Evolutionary conservation across 2,888 invertebrate species (phyloP), one percentile per base, ranked within the genome.

Genomic region (Rapana venosa): DNA sequence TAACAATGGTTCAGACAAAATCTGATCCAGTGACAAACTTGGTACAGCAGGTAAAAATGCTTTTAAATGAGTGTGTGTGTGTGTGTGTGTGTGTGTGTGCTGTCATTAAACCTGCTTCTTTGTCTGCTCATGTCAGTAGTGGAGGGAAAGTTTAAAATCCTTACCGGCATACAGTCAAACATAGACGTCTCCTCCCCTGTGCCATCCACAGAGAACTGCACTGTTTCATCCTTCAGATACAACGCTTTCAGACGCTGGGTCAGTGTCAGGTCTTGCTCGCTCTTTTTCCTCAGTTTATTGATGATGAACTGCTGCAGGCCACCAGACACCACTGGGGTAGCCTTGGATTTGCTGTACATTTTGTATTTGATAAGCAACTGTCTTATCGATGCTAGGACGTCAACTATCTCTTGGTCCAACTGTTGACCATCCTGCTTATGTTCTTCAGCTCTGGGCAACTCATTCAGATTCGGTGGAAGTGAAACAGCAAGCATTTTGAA

Each of bases 271-370:
- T 85, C 88, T 26, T 87, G 77, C 15, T 66, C 87, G 26, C 87
- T 90, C 87, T 90, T 86, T 20, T 92, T 89, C 74, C 87, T 88
- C 47, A 92, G 88, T 89, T 94, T 92, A 91, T 93, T 93, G 87
- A 92, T 93, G 4, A 94, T 90, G 87, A 93, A 94, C 85, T 94
- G 94, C 84, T 94, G 94, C 61, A 94, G 90, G 32, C 94, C 94
- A 15, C 94, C 94, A 17, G 94, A 94, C 83, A 92, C 92, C 6
- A 94, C 94, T 36, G 91, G 92, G 1, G 90, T 88, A 30, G 91
- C 91, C 5, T 90, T 87, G 35, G 93, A 92, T 56, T 93, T 94
- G 92, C 93, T 94, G 88, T 93, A 93, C 92, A 94, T 94, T 89
- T 91, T 93, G 87, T 94, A 94, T 88, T 93, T 94, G 74, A 91